These are phyloP conservation scores for Ammodytes dubius DNA, from an alignment of 2,113 vertebrate species.

Conservation along the genomic window DNA sequence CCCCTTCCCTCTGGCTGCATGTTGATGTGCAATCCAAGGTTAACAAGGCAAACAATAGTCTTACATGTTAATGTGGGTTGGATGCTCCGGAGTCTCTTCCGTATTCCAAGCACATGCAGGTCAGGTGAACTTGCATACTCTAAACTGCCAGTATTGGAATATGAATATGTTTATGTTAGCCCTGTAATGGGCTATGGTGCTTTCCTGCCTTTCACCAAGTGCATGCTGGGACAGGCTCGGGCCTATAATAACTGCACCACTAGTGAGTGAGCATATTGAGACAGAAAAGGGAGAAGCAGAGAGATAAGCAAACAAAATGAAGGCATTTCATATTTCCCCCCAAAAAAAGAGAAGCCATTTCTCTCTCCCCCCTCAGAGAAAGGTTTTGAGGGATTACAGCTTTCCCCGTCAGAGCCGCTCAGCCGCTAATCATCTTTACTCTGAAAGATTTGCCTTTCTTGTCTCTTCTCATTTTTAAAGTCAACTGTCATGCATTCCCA, in stretches of 20 bases:
- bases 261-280: neutral
- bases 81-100: neutral
- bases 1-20: neutral
- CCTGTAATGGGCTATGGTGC: neutral
- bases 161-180: neutral
- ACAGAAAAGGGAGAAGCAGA: neutral
- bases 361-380: slow-evolving; percentile 25
- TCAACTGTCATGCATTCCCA: slow-evolving; percentile 37
- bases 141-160: neutral
- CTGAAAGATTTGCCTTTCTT: slow-evolving; percentile 59
- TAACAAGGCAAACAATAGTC: too few relatives aligned
- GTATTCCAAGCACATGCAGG: neutral
- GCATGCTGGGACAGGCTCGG: neutral
- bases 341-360: slow-evolving; percentile 27
- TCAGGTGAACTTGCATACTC: neutral
- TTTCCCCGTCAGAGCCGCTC: slow-evolving; percentile 52
- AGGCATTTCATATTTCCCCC: slow-evolving; percentile 12
- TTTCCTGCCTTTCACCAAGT: neutral
- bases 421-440: slow-evolving; percentile 69
- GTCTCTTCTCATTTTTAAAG: slow-evolving; percentile 60
- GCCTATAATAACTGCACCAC: neutral
- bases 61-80: neutral
- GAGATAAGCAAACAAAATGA: neutral
- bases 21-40: slow-evolving; percentile 4
- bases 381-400: slow-evolving; percentile 51